Conservation (phyloP, 2,888 invertebrate genomes). For the Ferdinandea cuprea region DNA sequence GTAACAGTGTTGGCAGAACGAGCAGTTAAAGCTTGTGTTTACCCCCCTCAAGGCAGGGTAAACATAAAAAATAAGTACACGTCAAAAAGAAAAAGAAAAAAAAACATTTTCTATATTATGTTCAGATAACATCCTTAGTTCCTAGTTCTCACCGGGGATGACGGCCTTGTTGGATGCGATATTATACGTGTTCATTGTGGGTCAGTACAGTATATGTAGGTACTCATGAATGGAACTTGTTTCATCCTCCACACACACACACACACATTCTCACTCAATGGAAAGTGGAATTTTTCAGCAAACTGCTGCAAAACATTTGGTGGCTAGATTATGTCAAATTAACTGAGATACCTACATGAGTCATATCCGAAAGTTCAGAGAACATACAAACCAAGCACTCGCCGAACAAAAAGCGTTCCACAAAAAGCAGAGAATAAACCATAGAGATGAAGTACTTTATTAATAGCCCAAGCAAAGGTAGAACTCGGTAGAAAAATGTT, state of each 20-base stretch:
- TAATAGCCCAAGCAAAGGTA: conserved; percentile 23
- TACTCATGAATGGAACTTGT: conserved; percentile 26
- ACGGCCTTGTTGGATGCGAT: conserved; percentile 2
- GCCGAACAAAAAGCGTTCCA: neutral
- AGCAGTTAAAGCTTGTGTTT: conserved; percentile 26
- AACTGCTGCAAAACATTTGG: conserved; percentile 66
- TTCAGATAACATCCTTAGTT: conserved; percentile 43
- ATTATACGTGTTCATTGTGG: conserved; percentile 9
- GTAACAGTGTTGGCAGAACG: conserved; percentile 24
- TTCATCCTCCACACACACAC: neutral
- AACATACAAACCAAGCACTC: conserved; percentile 18
- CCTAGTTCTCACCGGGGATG: conserved; percentile 17
- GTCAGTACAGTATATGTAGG: conserved; percentile 20
- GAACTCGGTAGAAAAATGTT: conserved; percentile 29
- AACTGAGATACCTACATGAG: conserved; percentile 71
- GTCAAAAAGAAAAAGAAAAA: conserved; percentile 5
- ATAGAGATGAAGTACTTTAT: conserved; percentile 42
- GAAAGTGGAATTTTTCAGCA: conserved; percentile 47
- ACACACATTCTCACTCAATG: neutral
- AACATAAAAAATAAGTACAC: neutral
- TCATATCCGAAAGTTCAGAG: conserved; percentile 60
- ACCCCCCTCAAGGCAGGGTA: conserved; percentile 12
- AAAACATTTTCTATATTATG: conserved; percentile 24
- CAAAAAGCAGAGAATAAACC: neutral
- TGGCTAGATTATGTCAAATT: conserved; percentile 72